Conservation (phyloP, 2,797 vertebrate species). For the Fistularia tabacaria region DNA sequence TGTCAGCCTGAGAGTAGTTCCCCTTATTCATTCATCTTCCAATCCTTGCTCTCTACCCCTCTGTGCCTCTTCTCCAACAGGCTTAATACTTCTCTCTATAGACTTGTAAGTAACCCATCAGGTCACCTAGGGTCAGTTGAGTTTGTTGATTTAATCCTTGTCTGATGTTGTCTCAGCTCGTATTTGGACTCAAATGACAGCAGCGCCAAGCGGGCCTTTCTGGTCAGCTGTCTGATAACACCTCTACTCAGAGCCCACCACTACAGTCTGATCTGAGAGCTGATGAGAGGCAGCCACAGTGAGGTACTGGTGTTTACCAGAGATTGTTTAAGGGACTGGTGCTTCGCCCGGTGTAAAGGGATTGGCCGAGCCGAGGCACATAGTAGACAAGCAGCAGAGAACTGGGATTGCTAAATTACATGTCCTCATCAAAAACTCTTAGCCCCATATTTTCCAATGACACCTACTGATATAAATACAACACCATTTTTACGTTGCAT, state of each 20-base stretch:
- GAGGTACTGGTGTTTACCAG: slow-evolving; percentile 33
- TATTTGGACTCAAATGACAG: slow-evolving; percentile 48
- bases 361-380: background rate
- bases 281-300: slow-evolving; percentile 47
- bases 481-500: slow-evolving; percentile 5
- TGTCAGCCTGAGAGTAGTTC: slow-evolving; percentile 14
- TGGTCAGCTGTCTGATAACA: slow-evolving; percentile 53
- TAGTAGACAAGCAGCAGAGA: background rate
- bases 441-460: too few relatives aligned
- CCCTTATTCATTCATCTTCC: slow-evolving; percentile 3
- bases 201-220: slow-evolving; percentile 22
- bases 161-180: slow-evolving; percentile 66
- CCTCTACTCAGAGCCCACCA: slow-evolving; percentile 32
- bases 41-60: background rate
- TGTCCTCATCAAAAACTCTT: too few relatives aligned
- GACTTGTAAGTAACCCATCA: slow-evolving; percentile 45
- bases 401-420: background rate
- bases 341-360: slow-evolving; percentile 22
- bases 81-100: slow-evolving; percentile 41
- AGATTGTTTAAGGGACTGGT: slow-evolving; percentile 30
- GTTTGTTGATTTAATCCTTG: slow-evolving; percentile 69
- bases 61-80: slow-evolving; percentile 8
- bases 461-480: background rate
- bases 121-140: slow-evolving; percentile 47
- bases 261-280: slow-evolving; percentile 57